These are phyloP conservation scores for Girardinichthys multiradiatus DNA, from an alignment of 2,113 vertebrate species.

Conservation along the genomic window DNA sequence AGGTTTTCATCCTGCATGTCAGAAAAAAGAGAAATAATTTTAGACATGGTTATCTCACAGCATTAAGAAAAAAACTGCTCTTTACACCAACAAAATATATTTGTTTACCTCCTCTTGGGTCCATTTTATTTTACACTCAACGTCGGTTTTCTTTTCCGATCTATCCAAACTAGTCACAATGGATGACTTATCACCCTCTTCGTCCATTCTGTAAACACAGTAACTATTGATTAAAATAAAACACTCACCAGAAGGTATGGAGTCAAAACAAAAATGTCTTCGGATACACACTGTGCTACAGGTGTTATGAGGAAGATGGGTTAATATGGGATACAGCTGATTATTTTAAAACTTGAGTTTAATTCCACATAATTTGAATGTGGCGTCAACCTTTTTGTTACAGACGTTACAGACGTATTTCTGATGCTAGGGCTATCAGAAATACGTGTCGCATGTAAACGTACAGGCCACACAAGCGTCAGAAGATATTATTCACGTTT, in stretches of 20 bases:
- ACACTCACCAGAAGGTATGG: neutral
- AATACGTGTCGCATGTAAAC: too few species aligned
- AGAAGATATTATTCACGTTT: too few species aligned
- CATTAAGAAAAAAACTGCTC: neutral
- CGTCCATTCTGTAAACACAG: slow-evolving; percentile 73
- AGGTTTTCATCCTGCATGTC: slow-evolving; percentile 88
- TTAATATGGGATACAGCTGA: too few species aligned
- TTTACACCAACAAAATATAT: neutral
- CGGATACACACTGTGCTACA: neutral
- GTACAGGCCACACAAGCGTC: too few species aligned
- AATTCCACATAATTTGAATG: too few species aligned
- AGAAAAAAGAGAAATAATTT: slow-evolving; percentile 8
- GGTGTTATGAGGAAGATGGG: neutral
- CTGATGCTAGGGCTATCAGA: too few species aligned
- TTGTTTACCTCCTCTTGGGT: slow-evolving; percentile 84
- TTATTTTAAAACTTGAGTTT: neutral
- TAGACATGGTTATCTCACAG: neutral
- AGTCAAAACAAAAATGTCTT: neutral
- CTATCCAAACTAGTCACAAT: slow-evolving; percentile 82
- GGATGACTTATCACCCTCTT: slow-evolving; percentile 73
- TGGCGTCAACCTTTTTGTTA: too few species aligned
- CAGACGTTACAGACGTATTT: too few species aligned
- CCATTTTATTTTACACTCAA: slow-evolving; percentile 85
- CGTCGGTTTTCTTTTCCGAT: slow-evolving; percentile 77
- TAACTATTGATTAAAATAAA: neutral